Evolutionary conservation across 2,888 invertebrate species (phyloP), one percentile per base, ranked within the genome.

Genomic region (Agrilus cyanescens): DNA sequence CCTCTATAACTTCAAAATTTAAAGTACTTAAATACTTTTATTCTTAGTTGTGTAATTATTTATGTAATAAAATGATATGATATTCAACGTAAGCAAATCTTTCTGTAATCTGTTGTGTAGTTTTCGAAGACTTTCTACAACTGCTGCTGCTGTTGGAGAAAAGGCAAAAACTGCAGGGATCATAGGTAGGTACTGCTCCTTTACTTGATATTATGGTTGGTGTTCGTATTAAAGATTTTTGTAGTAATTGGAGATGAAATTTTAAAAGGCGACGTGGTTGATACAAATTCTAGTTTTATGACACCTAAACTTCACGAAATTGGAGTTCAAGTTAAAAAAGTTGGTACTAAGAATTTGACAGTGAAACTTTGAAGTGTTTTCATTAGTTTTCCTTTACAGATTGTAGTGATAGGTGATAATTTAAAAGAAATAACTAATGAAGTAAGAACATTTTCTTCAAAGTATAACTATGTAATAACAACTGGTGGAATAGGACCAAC

Each of bases 401-500:
- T 83, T 56, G 74, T 78, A 37, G 74, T 84, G 16, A 71, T 85
- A 53, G 72, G 75, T 42, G 85, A 86, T 62, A 67, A 74, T 41
- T 57, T 81, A 3, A 67, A 75, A 18, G 71, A 68, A 36, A 83
- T 86, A 44, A 72, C 77, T 4, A 57, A 70, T 16, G 82, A 83
- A 66, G 76, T 85, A 3, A 60, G 61, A 37, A 49, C 63, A 32
- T 80, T 81, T 57, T 80, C 82, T 3, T 54, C 62, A 3, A 63
- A 57, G 40, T 83, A 68, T 57, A 73, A 75, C 35, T 75, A 77
- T 63, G 84, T 85, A 7, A 70, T 85, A 43, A 85, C 85, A 0
- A 74, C 82, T 1, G 85, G 85, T 14, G 85, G 85, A 29, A 77
- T 85, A 46, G 85, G 85, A 12, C 84, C 84, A 2, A 85, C 85